These are phyloP conservation scores for Pimpla rufipes DNA, from an alignment of 2,888 invertebrate genomes.

Conservation along the genomic window DNA sequence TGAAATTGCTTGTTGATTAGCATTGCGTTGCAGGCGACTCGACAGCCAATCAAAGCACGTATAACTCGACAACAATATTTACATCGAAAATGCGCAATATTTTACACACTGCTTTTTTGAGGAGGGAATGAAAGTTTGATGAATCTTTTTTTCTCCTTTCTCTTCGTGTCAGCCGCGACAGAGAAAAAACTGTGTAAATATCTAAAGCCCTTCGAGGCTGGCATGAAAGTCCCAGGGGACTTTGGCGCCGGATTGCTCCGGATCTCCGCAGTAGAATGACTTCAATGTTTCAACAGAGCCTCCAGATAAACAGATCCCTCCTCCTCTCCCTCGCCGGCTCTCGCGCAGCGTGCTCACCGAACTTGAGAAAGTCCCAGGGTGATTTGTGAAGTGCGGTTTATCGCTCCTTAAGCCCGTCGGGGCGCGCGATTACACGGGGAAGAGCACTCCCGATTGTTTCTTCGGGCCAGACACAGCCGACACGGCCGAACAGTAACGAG, in stretches of 20 bases:
- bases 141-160: neutral
- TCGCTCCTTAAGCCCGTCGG: conserved; percentile 29
- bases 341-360: no score
- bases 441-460: conserved; percentile 50
- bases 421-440: conserved; percentile 18
- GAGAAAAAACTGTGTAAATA: neutral
- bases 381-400: conserved; percentile 60
- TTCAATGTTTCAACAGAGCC: conserved; percentile 22
- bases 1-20: no score
- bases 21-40: no score
- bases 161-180: neutral
- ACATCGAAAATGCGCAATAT: no score
- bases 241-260: conserved; percentile 24
- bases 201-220: neutral
- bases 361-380: conserved; percentile 16
- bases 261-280: neutral
- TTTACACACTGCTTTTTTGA: no score
- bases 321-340: conserved; percentile 11
- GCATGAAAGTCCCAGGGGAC: neutral
- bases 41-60: no score
- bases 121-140: neutral
- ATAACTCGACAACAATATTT: no score
- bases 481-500: neutral
- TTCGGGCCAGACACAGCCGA: conserved; percentile 26
- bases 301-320: conserved; percentile 23